Evolutionary conservation across 1,140 invertebrate genomes (phyloP).

Genomic region (Drosophila subpulchrella): DNA sequence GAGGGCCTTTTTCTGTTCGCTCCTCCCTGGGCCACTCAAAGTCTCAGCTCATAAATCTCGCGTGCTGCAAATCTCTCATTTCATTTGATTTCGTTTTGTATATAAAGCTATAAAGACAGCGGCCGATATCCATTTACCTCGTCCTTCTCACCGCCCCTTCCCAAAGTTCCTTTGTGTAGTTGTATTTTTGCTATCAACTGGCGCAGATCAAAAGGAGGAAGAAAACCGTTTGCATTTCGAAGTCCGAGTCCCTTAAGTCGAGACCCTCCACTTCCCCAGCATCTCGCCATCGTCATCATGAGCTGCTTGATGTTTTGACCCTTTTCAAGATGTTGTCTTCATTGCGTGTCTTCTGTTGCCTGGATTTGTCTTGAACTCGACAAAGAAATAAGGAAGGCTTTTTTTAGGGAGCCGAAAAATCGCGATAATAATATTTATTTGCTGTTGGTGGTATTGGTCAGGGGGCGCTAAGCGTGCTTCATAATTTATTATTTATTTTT

Average conservation of each 20-base stretch:
- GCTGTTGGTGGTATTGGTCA: constrained; percentile 32
- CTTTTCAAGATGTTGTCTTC: constrained; percentile 82
- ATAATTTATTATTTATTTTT: constrained; percentile 61
- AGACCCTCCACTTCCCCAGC: constrained; percentile 11
- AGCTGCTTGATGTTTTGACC: constrained; percentile 74
- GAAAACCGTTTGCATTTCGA: constrained; percentile 68
- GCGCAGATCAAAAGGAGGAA: constrained; percentile 57
- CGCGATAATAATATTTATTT: constrained; percentile 80
- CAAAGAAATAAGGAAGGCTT: constrained; percentile 60
- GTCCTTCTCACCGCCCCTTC: background rate
- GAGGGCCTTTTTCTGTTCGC: constrained; percentile 6
- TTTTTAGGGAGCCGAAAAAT: constrained; percentile 54
- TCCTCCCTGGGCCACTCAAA: constrained; percentile 41
- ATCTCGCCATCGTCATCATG: constrained; percentile 28
- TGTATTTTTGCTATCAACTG: constrained; percentile 56
- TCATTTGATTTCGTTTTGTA: constrained; percentile 63
- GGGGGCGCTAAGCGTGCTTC: constrained; percentile 58
- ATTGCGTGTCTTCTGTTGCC: constrained; percentile 67
- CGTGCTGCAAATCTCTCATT: constrained; percentile 73
- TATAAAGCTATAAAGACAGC: constrained; percentile 61
- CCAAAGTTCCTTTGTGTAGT: constrained; percentile 31
- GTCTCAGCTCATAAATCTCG: constrained; percentile 76
- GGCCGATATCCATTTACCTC: constrained; percentile 13
- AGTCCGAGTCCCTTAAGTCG: constrained; percentile 43
- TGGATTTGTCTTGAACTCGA: constrained; percentile 37